These are phyloP conservation scores for Tenodera sinensis DNA, from an alignment of 2,888 invertebrate genomes.

Conservation along the genomic window DNA sequence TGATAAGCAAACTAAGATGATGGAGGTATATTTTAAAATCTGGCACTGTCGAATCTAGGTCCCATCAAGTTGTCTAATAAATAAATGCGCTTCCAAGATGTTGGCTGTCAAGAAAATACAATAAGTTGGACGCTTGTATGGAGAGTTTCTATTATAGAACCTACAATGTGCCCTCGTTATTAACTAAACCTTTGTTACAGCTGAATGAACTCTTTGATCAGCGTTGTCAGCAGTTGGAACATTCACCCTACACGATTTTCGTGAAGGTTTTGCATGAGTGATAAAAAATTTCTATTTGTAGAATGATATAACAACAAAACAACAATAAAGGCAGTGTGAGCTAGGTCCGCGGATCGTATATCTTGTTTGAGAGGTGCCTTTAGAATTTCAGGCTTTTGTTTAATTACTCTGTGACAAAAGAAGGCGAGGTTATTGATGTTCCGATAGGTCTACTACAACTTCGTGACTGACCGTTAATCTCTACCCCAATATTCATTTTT, in stretches of 20 bases:
- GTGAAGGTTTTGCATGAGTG: neutral
- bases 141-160: too few species aligned
- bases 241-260: neutral
- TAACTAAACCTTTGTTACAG: neutral
- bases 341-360: neutral
- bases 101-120: too few species aligned
- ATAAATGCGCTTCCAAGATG: too few species aligned
- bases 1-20: too few species aligned
- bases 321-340: neutral
- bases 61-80: too few species aligned
- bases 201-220: neutral
- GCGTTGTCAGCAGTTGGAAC: neutral
- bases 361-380: neutral
- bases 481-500: neutral
- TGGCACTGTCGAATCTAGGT: too few species aligned
- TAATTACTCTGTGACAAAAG: neutral
- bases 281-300: neutral
- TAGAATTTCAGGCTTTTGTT: neutral
- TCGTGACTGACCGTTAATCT: neutral
- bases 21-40: too few species aligned
- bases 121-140: too few species aligned
- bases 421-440: neutral
- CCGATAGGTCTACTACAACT: neutral
- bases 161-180: too few species aligned
- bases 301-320: neutral